Conservation (phyloP, 2,797 vertebrate genomes). For the Macropodus opercularis region DNA sequence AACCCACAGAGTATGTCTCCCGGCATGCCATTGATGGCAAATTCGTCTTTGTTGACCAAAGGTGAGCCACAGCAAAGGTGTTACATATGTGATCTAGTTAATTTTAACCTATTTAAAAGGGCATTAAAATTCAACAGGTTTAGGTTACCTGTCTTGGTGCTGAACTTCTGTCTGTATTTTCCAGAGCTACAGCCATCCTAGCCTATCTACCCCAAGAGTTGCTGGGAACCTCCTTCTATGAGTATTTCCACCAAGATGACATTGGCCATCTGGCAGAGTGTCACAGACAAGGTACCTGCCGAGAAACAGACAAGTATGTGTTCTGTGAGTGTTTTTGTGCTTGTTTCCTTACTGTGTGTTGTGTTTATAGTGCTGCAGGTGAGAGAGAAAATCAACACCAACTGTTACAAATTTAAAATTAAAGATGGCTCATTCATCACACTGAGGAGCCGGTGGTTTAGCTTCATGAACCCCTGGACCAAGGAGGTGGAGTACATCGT, state of each 20-base stretch:
- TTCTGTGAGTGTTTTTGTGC: neutral
- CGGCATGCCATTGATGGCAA: slow-evolving; percentile 97
- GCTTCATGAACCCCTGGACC: slow-evolving; percentile 99
- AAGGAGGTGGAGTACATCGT: slow-evolving; percentile 99
- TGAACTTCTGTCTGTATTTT: slow-evolving; percentile 1
- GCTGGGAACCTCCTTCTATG: slow-evolving; percentile 97
- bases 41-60: slow-evolving; percentile 98
- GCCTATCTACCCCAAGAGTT: slow-evolving; percentile 98
- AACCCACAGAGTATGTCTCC: slow-evolving; percentile 96
- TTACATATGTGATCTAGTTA: neutral
- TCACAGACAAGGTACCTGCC: slow-evolving; percentile 91
- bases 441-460: slow-evolving; percentile 97
- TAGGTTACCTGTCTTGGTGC: no score
- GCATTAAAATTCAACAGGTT: no score
- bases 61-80: slow-evolving; percentile 80
- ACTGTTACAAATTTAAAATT: slow-evolving; percentile 99
- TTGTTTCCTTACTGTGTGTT: neutral
- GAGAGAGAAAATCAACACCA: slow-evolving; percentile 96
- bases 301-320: no score
- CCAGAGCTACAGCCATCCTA: slow-evolving; percentile 95
- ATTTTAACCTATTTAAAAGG: no score
- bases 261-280: slow-evolving; percentile 96
- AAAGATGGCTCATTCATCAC: slow-evolving; percentile 99
- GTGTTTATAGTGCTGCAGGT: slow-evolving; percentile 90
- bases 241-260: slow-evolving; percentile 99